Evolutionary conservation across 53 echinoderm and acorn worm species (phyloP), one percentile per base, ranked within the genome.

Genomic region (Temnopleurus reevesii): DNA sequence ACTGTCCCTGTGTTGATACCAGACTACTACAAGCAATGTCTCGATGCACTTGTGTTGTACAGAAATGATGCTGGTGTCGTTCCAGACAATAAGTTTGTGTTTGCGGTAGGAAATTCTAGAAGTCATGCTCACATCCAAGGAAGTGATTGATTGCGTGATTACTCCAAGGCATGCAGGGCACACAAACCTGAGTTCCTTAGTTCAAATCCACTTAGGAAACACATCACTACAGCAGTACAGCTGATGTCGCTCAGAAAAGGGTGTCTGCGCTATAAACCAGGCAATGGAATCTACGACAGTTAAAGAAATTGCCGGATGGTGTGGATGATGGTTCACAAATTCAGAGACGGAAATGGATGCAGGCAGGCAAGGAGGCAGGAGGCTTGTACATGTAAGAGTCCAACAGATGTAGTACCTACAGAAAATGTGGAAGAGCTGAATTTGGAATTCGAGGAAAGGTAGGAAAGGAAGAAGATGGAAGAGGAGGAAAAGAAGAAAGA

Each of bases 201-300:
- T 30, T 91, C 87, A 33, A 91, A 86, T 55, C n/a, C 46, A n/a
- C 46, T 91, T 25, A 23, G 91, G 58, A 91, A 91, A 34, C 86
- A 91, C 27, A 57, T 81, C 8, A 87, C 82, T n/a, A 86, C 86
- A 10, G 76, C 86, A 54, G 60, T 86, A 4, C 91, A 91, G 36
- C 58, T 91, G 1, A 4, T 91, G 71, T 61, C 28, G 18, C 57
- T 86, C n/a, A 45, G 53, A 3, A 55, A 91, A 5, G n/a, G n/a
- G n/a, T n/a, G n/a, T n/a, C n/a, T n/a, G n/a, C n/a, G n/a, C n/a
- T n/a, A n/a, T n/a, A n/a, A n/a, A n/a, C n/a, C n/a, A n/a, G n/a
- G n/a, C n/a, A n/a, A n/a, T n/a, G n/a, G n/a, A n/a, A n/a, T n/a
- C n/a, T n/a, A n/a, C n/a, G n/a, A n/a, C n/a, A n/a, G n/a, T n/a